Evolutionary conservation across 2,888 invertebrate genomes (phyloP).

Genomic region (Netelia fuscicornis): DNA sequence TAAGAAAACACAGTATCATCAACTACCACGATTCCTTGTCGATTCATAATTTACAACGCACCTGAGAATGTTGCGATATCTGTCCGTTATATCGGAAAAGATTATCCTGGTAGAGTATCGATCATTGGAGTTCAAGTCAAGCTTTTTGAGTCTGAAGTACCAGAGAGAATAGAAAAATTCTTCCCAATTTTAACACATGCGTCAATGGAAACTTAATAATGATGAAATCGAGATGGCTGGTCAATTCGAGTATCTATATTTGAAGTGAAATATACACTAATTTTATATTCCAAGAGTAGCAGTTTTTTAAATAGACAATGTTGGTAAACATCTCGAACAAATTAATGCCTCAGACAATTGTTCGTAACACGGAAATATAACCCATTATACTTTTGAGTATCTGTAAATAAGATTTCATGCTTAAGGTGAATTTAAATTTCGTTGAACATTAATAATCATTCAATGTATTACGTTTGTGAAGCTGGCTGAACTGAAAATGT

Average conservation of each 20-base stretch:
- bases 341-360: slow-evolving; percentile 10
- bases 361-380: slow-evolving; percentile 53
- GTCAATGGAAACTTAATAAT: no score
- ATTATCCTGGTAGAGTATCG: background rate
- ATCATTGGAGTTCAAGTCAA: slow-evolving; percentile 7
- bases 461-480: slow-evolving; percentile 53
- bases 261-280: background rate
- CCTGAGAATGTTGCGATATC: slow-evolving; percentile 50
- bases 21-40: background rate
- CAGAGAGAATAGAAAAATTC: background rate
- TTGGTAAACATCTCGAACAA: background rate
- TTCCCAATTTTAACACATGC: no score
- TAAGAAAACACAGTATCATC: background rate
- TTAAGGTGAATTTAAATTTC: background rate
- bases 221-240: no score
- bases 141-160: slow-evolving; percentile 32
- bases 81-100: slow-evolving; percentile 35
- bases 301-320: background rate
- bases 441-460: background rate
- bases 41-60: background rate
- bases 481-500: slow-evolving; percentile 52
- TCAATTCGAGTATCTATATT: no score
- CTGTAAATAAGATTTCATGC: slow-evolving; percentile 6
- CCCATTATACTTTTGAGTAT: slow-evolving; percentile 50
- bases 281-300: background rate